Base-by-base conservation (phyloP, 1,140 invertebrate species). In the Lordiphosa stackelbergi region DNA sequence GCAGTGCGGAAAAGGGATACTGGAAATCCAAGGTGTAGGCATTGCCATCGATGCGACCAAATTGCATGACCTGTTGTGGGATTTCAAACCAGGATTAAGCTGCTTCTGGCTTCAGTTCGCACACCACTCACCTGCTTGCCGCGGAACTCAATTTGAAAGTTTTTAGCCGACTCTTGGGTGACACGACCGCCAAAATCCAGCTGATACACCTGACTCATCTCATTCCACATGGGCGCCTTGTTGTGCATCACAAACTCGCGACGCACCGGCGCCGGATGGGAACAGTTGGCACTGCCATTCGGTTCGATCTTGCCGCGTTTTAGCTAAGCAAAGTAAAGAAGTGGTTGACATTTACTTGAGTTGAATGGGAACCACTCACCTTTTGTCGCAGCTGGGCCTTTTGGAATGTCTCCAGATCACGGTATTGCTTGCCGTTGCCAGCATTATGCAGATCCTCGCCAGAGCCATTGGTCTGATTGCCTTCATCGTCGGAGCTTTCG, bases 151-250 rank as follows among this genome's bases (percentile, higher is more conserved):
- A 99, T 98, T 89, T 99, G 98, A 88, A 99, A 99, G 89, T 99
- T 99, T 89, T 99, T 99, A 1, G 98, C 98, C 4, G 97, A 99
- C 88, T 99, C 98, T 87, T 99, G 98, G 0, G 98, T 99, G 16
- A 99, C 98, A 73, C 98, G 90, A 9, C 98, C 98, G n/a, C 98
- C 98, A 90, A 99, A 99, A 89, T 99, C 98, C 11, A 99, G 90
- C 85, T 99, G 98, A 89, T 99, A 99, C 5, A 99, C 98, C 88
- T 99, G 98, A 86, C 95, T 98, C 85, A 96, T 95, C 88, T 99
- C 98, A 89, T 99, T 99, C 98, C 98, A 99, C 92, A 99, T 95
- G 4, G 98, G 98, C 35, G 97, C 97, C 89, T 99, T 99, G 88
- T 99, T 99, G 87, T 98, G 95, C 95, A 99, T 97, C 11, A 97